Evolutionary conservation across 2,888 invertebrate genomes (phyloP), one percentile per base, ranked within the genome.

Genomic region (Drosophila nr. fundita): DNA sequence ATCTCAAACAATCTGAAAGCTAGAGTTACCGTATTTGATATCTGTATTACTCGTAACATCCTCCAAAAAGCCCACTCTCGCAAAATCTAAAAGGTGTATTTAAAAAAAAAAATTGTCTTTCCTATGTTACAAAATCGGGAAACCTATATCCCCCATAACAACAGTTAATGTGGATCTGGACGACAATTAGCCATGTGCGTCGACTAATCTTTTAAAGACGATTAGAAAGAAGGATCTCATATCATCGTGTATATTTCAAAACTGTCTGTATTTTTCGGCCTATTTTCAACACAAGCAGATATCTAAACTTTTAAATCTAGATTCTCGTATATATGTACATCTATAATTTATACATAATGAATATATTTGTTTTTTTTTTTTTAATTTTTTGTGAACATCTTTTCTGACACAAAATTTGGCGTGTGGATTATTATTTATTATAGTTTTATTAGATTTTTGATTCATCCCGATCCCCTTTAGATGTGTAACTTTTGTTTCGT

Each of bases 301-400:
- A 3, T 6, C 13, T 6, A 6, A 21, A 21, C 6, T 7, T 1
- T 42, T 42, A 42, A 42, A 21, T 40, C 4, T 21, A 1, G 4
- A 21, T 45, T 45, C 15, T 21, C 18, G 18, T 10, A 38, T 38
- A 18, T n/a, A n/a, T n/a, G n/a, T 38, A 8, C 36, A 36, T 8
- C 18, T 18, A 8, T 38, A 38, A 38, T 38, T 18, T 38, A 4
- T 2, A 34, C 2, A 34, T 5, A 40, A 40, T 11, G n/a, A 10
- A 40, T 2, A n/a, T n/a, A 10, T n/a, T 1, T n/a, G 0, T n/a
- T 40, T 0, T 10, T 10, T 4, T 38, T 3, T 38, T 10, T n/a
- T 18, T 2, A 36, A 4, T 4, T n/a, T n/a, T 8, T 10, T 10
- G 10, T 10, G 7, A 10, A 40, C 5, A 40, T 40, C 11, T 40